phyloP scores from a whole-genome alignment of 2,113 vertebrate genomes.

The Crotophaga sulcirostris region DNA sequence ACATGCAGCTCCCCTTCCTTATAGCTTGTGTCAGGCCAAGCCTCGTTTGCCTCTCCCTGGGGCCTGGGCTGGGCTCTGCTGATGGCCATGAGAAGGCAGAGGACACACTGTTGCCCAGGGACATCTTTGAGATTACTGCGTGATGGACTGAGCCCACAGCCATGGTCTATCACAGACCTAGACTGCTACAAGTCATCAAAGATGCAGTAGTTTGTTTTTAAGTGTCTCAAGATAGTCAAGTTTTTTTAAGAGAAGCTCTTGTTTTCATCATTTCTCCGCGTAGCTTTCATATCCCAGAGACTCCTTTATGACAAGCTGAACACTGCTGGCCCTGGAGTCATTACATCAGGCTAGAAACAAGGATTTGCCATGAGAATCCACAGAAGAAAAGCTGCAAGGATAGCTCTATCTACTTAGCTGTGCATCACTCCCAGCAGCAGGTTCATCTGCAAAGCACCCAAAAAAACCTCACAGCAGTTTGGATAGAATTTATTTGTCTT shows the following conservation, averaged over 20 bases:
- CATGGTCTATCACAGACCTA: too few species aligned
- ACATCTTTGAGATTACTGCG: neutral
- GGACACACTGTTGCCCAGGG: neutral
- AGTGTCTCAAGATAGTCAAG: rapidly evolving
- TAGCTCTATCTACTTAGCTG: neutral
- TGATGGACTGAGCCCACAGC: neutral
- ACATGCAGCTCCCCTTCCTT: neutral
- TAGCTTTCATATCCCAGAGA: neutral
- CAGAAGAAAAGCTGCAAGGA: neutral
- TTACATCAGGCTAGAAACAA: neutral
- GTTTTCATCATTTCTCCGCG: neutral
- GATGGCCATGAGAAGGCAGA: neutral
- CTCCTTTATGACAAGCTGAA: neutral
- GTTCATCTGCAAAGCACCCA: neutral
- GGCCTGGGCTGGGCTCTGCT: neutral
- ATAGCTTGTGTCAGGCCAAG: neutral
- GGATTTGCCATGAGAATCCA: neutral
- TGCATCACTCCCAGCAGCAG: neutral
- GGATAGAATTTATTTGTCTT: slow-evolving; percentile 67
- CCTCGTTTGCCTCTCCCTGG: rapidly evolving
- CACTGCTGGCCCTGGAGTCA: neutral
- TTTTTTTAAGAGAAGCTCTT: neutral
- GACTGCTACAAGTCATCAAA: neutral
- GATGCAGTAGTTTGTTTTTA: neutral
- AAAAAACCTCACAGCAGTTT: neutral